Evolutionary conservation across 2,888 invertebrate genomes (phyloP).

Genomic region (Limnephilus lunatus): DNA sequence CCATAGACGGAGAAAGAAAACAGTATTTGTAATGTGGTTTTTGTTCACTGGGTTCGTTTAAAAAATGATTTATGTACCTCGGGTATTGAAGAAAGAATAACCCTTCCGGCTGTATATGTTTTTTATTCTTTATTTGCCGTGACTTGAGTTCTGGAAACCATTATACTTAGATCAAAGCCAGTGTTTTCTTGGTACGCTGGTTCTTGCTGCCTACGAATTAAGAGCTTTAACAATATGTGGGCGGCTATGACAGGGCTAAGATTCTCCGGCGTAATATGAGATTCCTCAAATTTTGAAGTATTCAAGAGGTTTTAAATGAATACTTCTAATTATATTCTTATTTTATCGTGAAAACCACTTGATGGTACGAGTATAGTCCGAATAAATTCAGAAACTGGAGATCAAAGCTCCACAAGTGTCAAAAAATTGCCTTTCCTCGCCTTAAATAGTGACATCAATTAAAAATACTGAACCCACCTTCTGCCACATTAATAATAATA

Average conservation of each 20-base stretch:
- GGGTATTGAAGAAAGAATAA: not conserved
- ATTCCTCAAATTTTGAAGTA: not conserved
- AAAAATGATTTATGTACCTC: conserved; percentile 35
- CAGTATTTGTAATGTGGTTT: conserved; percentile 19
- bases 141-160: not conserved
- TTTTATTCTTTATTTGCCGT: not conserved
- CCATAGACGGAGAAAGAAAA: not conserved
- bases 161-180: not conserved
- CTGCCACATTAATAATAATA: too few relatives aligned
- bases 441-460: not conserved
- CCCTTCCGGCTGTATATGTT: not conserved
- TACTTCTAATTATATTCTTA: not conserved
- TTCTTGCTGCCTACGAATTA: conserved; percentile 23
- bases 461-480: not conserved
- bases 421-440: not conserved
- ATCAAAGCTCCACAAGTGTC: not conserved
- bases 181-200: not conserved
- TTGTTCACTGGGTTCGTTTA: conserved; percentile 29
- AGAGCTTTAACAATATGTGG: conserved; percentile 25
- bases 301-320: not conserved
- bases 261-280: not conserved
- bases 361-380: not conserved
- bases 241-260: not conserved
- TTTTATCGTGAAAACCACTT: not conserved
- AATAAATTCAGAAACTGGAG: not conserved